These are phyloP conservation scores for Poeciliopsis presidionis DNA, from an alignment of 2,797 vertebrate species.

Conservation along the genomic window DNA sequence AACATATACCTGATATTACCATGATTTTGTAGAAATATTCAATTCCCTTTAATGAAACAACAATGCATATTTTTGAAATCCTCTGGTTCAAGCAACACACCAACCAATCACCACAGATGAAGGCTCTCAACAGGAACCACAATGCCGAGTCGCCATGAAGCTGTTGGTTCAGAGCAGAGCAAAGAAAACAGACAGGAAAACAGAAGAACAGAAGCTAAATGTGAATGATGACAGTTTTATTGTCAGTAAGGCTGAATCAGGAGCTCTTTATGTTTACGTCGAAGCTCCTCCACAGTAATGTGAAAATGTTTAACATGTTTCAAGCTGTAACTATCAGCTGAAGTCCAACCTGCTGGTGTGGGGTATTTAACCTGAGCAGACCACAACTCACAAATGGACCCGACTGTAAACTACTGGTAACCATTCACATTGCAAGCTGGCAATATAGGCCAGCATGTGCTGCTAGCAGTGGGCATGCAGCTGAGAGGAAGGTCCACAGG, in stretches of 20 bases:
- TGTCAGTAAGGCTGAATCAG: not conserved
- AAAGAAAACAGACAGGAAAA: not conserved
- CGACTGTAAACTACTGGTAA: slow-evolving; percentile 54
- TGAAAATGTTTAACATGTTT: not conserved
- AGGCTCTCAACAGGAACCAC: slow-evolving; percentile 49
- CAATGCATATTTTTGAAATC: not conserved
- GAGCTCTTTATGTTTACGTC: not conserved
- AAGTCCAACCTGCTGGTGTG: slow-evolving; percentile 15
- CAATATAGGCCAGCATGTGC: slow-evolving; percentile 70
- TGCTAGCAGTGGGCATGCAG: slow-evolving; percentile 16
- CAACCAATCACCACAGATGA: slow-evolving; percentile 33
- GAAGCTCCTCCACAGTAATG: not conserved
- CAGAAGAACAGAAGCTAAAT: not conserved
- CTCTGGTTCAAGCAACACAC: slow-evolving; percentile 1
- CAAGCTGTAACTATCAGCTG: slow-evolving; percentile 23
- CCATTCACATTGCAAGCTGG: slow-evolving; percentile 51
- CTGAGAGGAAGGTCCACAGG: slow-evolving; percentile 3
- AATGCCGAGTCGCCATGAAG: slow-evolving; percentile 14
- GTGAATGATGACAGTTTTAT: not conserved
- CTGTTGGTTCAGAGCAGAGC: slow-evolving; percentile 10
- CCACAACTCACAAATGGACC: slow-evolving; percentile 61
- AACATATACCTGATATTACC: not conserved
- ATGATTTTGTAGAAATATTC: not conserved
- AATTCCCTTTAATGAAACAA: not conserved
- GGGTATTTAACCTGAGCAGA: slow-evolving; percentile 14